Conservation (phyloP, 2,888 invertebrate genomes). For the Chloromyia formosa region DNA sequence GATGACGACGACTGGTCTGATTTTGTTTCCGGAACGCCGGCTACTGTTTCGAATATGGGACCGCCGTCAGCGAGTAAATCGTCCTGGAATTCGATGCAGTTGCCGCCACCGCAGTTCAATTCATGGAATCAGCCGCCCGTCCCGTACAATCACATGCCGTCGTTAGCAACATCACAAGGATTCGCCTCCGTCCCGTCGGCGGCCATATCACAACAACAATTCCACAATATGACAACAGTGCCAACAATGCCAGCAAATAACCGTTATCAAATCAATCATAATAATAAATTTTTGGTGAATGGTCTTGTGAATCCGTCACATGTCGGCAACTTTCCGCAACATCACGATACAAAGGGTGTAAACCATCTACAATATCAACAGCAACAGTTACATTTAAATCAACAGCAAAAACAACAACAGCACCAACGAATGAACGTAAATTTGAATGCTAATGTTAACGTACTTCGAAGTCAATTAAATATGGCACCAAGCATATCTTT, state of each 20-base stretch:
- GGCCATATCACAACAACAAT: conserved; percentile 17
- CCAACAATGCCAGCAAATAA: conserved; percentile 31
- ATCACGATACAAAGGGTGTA: conserved; percentile 42
- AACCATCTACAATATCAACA: conserved; percentile 50
- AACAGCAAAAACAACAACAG: background rate
- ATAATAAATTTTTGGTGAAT: conserved; percentile 11
- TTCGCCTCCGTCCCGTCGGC: background rate
- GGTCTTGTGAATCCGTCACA: background rate
- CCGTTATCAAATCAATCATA: conserved; percentile 24
- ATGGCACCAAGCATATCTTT: conserved; percentile 65
- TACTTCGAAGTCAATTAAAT: conserved; percentile 51
- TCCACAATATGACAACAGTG: background rate
- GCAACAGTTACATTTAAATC: conserved; percentile 1
- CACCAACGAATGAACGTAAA: background rate
- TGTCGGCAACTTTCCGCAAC: conserved; percentile 10
- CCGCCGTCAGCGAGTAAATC: background rate
- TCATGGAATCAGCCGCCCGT: conserved; percentile 63
- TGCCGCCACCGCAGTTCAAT: conserved; percentile 57
- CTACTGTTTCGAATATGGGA: conserved; percentile 7
- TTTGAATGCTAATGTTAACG: conserved; percentile 18
- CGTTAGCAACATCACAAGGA: conserved; percentile 8
- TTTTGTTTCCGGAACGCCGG: conserved; percentile 66
- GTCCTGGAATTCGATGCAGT: conserved; percentile 39
- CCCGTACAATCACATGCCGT: conserved; percentile 59
- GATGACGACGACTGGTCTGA: conserved; percentile 68